Evolutionary conservation across 1,140 invertebrate species (phyloP).

Genomic region (Meloidogyne floridensis): DNA sequence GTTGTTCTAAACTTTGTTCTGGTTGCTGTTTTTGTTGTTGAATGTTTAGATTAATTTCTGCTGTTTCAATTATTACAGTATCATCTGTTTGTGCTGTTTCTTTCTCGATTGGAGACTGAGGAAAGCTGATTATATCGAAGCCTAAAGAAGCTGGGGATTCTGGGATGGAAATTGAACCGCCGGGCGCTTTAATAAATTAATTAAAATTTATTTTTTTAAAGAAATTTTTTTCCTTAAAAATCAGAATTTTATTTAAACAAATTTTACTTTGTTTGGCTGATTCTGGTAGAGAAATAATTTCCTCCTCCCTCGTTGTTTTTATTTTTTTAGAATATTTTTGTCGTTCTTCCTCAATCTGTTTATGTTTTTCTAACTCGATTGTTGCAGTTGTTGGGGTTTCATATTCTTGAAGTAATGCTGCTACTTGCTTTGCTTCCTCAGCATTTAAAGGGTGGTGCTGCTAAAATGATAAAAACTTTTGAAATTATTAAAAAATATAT

Average conservation of each 20-base stretch:
- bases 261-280: slow-evolving; percentile 16
- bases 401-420: slow-evolving; percentile 41
- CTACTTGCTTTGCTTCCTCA: slow-evolving; percentile 37
- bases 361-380: background rate
- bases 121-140: slow-evolving; percentile 28
- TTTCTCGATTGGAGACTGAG: background rate
- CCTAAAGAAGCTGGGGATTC: slow-evolving; percentile 25
- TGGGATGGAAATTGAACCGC: slow-evolving; percentile 15
- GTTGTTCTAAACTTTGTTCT: background rate
- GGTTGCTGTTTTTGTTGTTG: background rate
- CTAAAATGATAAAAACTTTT: background rate
- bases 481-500: background rate
- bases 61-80: background rate
- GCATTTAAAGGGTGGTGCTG: slow-evolving; percentile 9
- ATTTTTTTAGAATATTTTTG: background rate
- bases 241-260: background rate
- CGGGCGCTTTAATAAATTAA: slow-evolving; percentile 1
- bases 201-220: background rate
- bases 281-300: slow-evolving; percentile 18
- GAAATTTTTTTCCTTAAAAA: too few relatives aligned
- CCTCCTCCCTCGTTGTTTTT: background rate
- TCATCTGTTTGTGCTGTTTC: background rate
- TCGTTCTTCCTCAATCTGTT: background rate
- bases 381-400: slow-evolving; percentile 1
- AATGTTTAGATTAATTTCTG: background rate